Evolutionary conservation across 2,797 vertebrate genomes (phyloP), one percentile per base, ranked within the genome.

Genomic region (Yasuhikotakia modesta): DNA sequence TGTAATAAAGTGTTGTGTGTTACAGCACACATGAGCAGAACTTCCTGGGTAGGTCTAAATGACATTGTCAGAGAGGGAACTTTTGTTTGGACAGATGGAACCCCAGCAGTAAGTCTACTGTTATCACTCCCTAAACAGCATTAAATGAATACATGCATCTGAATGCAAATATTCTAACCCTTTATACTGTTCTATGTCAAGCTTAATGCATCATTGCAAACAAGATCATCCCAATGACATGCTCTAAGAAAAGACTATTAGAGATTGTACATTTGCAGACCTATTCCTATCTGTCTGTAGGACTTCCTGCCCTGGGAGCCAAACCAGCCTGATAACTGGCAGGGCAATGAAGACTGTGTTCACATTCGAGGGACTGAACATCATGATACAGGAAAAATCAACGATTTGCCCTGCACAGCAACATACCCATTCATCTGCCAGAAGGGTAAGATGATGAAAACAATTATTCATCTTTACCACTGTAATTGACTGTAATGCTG

Each of bases 11-110:
- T 2, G 16, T 63, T 73, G 21, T 58, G n/a, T 67, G 58, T 80
- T 16, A 17, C 82, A 94, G 93, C 92, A 81, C 92, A 94, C 86
- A 92, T 93, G 91, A 86, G 90, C 1, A 85, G 24, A 0, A 21
- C 75, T 2, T 87, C 89, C 53, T 94, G 93, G 93, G 80, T 92
- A n/a, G 93, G 93, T 60, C 70, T 94, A 46, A 94, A 90, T 43
- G 93, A 94, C 35, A 88, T 86, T 17, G 17, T 17, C 0, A 0
- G 0, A 2, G 93, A 94, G 79, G 81, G 73, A 68, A 35, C 61
- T 0, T 94, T 80, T 57, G 84, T 88, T 0, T 91, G 86, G 89
- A 88, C 78, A 0, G 93, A 94, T 60, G 90, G 91, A 48, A 86
- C 87, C 2, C 0, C 77, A 35, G 0, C 81, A 4, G 92, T 94